Evolutionary conservation across 2,888 invertebrate genomes (phyloP), one percentile per base, ranked within the genome.

Genomic region (Eudemis profundana): DNA sequence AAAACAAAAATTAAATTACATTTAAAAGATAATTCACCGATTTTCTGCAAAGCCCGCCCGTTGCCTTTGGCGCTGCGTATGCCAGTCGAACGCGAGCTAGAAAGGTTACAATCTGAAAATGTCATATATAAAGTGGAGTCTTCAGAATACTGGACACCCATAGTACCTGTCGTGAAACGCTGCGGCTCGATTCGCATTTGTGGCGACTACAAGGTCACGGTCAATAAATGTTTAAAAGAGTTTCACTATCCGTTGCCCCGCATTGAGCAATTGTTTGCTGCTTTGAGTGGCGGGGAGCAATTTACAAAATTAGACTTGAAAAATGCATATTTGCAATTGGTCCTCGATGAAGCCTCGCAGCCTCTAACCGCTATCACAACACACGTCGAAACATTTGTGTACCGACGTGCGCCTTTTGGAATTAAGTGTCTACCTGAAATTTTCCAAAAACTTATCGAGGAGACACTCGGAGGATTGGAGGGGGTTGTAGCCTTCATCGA

Each of bases 141-240:
- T 0, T 38, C 57, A 1, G 49, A 60, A 0, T 49, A 49, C n/a
- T 38, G 49, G 4, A 60, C 59, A 0, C 59, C 59, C 2, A 59
- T 54, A 4, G 54, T 56, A 0, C 54, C 54, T 2, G 17, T 57
- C 4, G 46, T 46, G 4, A 57, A 57, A 8, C n/a, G 17, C 5
- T 19, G 50, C 15, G 60, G 60, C 5, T 12, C 27, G 0, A 47
- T 59, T 17, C 19, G 69, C 27, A 14, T 77, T 71, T 75, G 75
- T 15, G 74, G 72, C 0, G 72, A 75, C 60, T 75, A 74, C 23
- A 74, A 73, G 50, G 51, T 72, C 1, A 77, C 74, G 3, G 59
- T 74, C 7, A 75, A 77, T 56, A 62, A 59, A 33, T 17, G 44
- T 12, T 60, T 74, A 27, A 71, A 72, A 66, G 68, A 68, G 29